Evolutionary conservation across 2,113 vertebrate species (phyloP), one percentile per base, ranked within the genome.

Genomic region (Plotosus lineatus): DNA sequence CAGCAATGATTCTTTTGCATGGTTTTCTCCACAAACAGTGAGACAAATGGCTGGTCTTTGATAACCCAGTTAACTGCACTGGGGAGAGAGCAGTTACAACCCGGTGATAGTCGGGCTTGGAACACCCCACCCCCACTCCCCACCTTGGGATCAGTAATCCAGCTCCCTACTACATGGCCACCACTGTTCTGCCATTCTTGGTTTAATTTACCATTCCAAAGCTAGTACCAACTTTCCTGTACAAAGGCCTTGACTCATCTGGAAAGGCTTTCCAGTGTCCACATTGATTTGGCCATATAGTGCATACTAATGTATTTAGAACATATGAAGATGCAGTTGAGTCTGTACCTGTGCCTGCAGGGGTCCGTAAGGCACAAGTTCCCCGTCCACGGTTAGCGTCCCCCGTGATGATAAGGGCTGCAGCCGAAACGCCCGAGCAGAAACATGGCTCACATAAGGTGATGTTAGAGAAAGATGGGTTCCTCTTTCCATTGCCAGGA

Each of bases 401-500:
- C 96, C 96, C 6, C 93, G 90, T 1, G 89, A 55, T 0, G 95
- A 95, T 28, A 97, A 94, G 0, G 96, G 96, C 86, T 96, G 95
- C 38, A 97, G 92, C 65, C 96, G 93, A 90, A 97, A 97, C 56
- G 96, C 96, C 72, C 88, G 92, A 61, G 94, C 95, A 0, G 92
- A 88, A 0, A 96, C 87, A 0, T 96, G 94, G 84, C 92, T 93
- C 51, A 97, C 90, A 17, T 96, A 94, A 0, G 95, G 95, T 10
- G 93, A 95, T 79, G 88, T 94, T 72, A 95, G 85, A 4, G 90
- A 90, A 76, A 95, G 93, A 87, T 97, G 95, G 33, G 85, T 93
- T 6, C 96, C 96, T 12, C 90, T 91, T 85, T 96, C 96, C 95
- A 97, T 96, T 80, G 96, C 95, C 80, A 97, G 88, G 88, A 97